Base-by-base conservation (phyloP, 2,797 vertebrate genomes). In the Tangara arthus region DNA sequence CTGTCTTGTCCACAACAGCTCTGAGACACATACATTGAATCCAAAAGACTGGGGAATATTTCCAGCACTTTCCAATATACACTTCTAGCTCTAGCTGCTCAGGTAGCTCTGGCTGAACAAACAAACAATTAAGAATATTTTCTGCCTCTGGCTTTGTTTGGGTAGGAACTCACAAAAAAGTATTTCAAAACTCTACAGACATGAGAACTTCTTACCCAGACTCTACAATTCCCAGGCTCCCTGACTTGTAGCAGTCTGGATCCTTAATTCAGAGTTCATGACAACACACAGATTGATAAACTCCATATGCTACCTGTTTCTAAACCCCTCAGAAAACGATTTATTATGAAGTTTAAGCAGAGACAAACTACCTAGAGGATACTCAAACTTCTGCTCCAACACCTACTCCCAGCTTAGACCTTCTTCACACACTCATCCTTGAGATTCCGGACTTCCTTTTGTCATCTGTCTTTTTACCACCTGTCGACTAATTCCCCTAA, bases 401-500 rank as follows among this genome's bases (percentile, higher is more conserved):
- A 68, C 26, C 13, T 26, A 47, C 37, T 91, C 47, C 69, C 85
- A 89, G 16, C 3, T 69, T 32, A 83, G 50, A 61, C 47, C 65
- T 80, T 71, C 73, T 73, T 71, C 41, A 55, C 28, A 44, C 17
- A 14, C 37, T 66, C 84, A 87, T 66, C 59, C 37, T 82, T 86
- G 50, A 87, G 49, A 55, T 49, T 88, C 22, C 47, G 50, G 35
- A 50, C 68, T 82, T 89, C 47, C 35, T 90, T 84, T 92, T 71
- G 47, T 82, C 91, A 88, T 89, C 83, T 84, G 77, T 63, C 79
- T 91, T 82, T 79, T 83, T 21, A 95, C 50, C 87, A 94, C 82
- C 91, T 88, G 73, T 64, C 0, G 0, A 52, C 66, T 73, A 96
- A 93, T 49, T 87, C 66, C 60, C 41, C 70, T 84, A 66, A 90